Conservation (phyloP, 1,140 invertebrate genomes). For the Scaptomyza hsui region DNA sequence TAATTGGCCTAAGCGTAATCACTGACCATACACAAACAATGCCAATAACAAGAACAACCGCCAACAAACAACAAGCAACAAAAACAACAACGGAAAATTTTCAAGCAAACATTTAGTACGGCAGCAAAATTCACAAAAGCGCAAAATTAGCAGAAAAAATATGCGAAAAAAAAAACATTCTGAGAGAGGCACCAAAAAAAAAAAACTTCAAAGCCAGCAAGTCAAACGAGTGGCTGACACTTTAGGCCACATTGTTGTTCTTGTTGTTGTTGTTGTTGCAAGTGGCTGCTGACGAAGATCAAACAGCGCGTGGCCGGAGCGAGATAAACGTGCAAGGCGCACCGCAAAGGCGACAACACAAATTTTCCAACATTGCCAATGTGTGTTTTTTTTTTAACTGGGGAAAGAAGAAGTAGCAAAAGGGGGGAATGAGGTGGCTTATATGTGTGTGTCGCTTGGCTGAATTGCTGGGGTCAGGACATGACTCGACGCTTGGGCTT, state of each 20-base stretch:
- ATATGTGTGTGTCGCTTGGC: neutral
- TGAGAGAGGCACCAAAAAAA: conserved; percentile 2
- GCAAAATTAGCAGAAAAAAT: conserved; percentile 42
- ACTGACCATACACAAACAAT: conserved; percentile 7
- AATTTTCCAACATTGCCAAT: conserved; percentile 55
- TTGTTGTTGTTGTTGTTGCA: conserved; percentile 45
- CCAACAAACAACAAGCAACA: neutral
- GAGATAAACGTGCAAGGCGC: conserved; percentile 73
- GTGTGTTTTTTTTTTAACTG: neutral
- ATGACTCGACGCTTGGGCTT: neutral
- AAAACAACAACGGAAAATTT: conserved; percentile 12
- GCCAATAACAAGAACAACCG: conserved; percentile 6
- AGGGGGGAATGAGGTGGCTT: neutral
- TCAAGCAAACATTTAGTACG: conserved; percentile 25
- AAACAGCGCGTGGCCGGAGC: conserved; percentile 66
- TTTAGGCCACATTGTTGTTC: conserved; percentile 28
- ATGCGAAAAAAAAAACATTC: neutral
- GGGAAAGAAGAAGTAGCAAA: neutral
- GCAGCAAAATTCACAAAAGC: conserved; percentile 40
- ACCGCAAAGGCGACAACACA: conserved; percentile 76
- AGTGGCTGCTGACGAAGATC: conserved; percentile 71
- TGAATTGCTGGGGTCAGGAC: conserved; percentile 8
- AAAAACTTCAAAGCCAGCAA: conserved; percentile 60
- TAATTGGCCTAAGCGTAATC: conserved; percentile 31
- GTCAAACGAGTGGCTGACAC: conserved; percentile 41